Conservation (phyloP, 2,797 vertebrate species). For the Okamejei kenojei region DNA sequence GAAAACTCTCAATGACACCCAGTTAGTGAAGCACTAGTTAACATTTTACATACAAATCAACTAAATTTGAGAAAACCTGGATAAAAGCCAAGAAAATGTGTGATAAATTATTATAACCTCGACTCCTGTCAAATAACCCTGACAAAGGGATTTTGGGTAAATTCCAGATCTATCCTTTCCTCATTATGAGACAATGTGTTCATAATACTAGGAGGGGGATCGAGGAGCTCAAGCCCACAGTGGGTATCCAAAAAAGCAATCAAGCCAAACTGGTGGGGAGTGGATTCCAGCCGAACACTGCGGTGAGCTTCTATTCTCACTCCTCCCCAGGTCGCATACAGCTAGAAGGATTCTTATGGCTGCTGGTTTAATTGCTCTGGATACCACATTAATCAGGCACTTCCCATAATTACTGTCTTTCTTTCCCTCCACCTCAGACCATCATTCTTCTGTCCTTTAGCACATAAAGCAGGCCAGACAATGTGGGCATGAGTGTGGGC, state of each 20-base stretch:
- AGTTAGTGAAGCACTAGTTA: slow-evolving; percentile 5
- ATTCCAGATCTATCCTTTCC: slow-evolving; percentile 79
- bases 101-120: slow-evolving; percentile 66
- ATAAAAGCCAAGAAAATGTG: slow-evolving; percentile 49
- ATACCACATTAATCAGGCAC: slow-evolving; percentile 78
- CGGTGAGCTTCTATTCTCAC: slow-evolving; percentile 66
- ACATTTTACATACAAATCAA: slow-evolving; percentile 20
- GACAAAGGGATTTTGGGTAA: slow-evolving; percentile 80
- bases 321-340: slow-evolving; percentile 70
- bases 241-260: slow-evolving; percentile 83
- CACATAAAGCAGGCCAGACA: slow-evolving; percentile 56
- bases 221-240: slow-evolving; percentile 70
- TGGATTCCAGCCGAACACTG: slow-evolving; percentile 69
- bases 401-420: slow-evolving; percentile 68
- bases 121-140: slow-evolving; percentile 70
- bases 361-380: slow-evolving; percentile 84
- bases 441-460: slow-evolving; percentile 59
- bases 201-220: slow-evolving; percentile 65
- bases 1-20: slow-evolving; percentile 24
- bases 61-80: slow-evolving; percentile 23
- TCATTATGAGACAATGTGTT: slow-evolving; percentile 64
- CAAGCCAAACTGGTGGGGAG: slow-evolving; percentile 78
- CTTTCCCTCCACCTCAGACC: slow-evolving; percentile 46
- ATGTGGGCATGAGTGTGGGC: slow-evolving; percentile 61
- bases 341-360: slow-evolving; percentile 78